Percentiles rank a stretch among this genome's conserved stretches.
Conservation (phyloP, 64 coral and sea anemone species). For the Montipora efflorescens region DNA sequence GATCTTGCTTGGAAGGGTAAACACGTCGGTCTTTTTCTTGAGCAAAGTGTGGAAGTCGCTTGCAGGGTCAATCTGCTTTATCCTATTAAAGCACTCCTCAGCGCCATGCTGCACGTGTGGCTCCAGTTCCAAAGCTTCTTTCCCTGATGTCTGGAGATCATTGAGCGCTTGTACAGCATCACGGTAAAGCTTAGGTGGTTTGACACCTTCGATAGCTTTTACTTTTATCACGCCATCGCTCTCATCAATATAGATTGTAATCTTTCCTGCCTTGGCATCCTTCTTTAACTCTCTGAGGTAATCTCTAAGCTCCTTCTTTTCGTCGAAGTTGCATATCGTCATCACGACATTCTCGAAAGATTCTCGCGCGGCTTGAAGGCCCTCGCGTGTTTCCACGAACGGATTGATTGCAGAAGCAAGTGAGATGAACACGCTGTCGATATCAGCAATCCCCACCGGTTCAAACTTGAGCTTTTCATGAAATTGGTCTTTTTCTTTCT, state of each 20-base stretch:
- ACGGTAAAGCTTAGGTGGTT: slow-evolving; percentile 78
- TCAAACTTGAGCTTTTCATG: slow-evolving; percentile 77
- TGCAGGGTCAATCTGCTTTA: slow-evolving; percentile 62
- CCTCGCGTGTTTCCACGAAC: slow-evolving; percentile 70
- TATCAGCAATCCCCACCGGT: slow-evolving; percentile 73
- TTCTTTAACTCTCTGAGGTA: slow-evolving; percentile 87
- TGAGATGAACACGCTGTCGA: slow-evolving; percentile 78
- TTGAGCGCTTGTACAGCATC: slow-evolving; percentile 75
- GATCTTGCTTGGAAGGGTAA: slow-evolving; percentile 78
- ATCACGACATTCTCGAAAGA: slow-evolving; percentile 76
- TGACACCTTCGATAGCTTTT: slow-evolving; percentile 76
- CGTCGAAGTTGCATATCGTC: slow-evolving; percentile 75
- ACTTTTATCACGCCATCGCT: slow-evolving; percentile 72
- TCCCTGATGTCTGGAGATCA: slow-evolving; percentile 59
- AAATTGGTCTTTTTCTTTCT: slow-evolving; percentile 69
- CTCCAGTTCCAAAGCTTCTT: slow-evolving; percentile 61
- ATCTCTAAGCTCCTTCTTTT: slow-evolving; percentile 67
- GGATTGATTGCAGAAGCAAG: slow-evolving; percentile 67
- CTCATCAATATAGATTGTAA: slow-evolving; percentile 82
- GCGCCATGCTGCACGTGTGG: slow-evolving; percentile 70
- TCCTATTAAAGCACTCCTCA: slow-evolving; percentile 48
- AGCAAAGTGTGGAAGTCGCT: slow-evolving; percentile 76
- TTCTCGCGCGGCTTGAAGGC: slow-evolving; percentile 77
- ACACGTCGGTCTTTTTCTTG: slow-evolving; percentile 48
- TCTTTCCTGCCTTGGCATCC: slow-evolving; percentile 85